Percentiles rank a stretch among this genome's conserved stretches.
phyloP scores from a whole-genome alignment of 2,797 vertebrate genomes.

The Arctocebus calabarensis region DNA sequence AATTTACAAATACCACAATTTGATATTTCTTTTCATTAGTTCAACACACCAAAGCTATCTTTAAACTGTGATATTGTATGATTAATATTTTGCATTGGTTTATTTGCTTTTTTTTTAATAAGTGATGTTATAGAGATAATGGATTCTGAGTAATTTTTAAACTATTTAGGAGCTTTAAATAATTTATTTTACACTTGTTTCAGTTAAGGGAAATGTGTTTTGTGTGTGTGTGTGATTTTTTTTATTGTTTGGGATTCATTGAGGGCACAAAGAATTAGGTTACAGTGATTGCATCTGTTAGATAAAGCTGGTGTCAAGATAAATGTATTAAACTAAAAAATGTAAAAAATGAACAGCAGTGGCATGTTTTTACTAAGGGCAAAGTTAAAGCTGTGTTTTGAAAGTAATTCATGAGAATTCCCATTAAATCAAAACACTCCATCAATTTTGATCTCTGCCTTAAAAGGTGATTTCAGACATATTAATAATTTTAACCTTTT shows the following conservation, averaged over 20 bases:
- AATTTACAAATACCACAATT: slow-evolving; percentile 28
- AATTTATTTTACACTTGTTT: slow-evolving; percentile 55
- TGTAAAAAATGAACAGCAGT: background rate
- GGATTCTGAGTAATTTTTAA: slow-evolving; percentile 38
- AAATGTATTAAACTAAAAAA: slow-evolving; percentile 53
- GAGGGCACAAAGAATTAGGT: too few relatives aligned
- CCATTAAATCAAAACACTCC: slow-evolving; percentile 53
- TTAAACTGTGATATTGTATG: slow-evolving; percentile 47
- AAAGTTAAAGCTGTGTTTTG: slow-evolving; percentile 41
- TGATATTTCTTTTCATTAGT: slow-evolving; percentile 64
- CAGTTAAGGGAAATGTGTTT: background rate
- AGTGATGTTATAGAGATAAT: slow-evolving; percentile 7
- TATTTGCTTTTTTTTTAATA: slow-evolving; percentile 45
- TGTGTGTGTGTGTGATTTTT: too few relatives aligned
- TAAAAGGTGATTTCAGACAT: slow-evolving; percentile 62
- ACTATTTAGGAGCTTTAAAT: slow-evolving; percentile 58
- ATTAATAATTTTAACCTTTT: slow-evolving; percentile 43
- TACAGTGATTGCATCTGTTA: too few relatives aligned
- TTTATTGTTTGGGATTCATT: too few relatives aligned
- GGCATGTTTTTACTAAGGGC: background rate
- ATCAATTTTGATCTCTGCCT: slow-evolving; percentile 47
- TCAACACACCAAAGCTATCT: slow-evolving; percentile 12
- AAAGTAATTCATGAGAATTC: slow-evolving; percentile 60
- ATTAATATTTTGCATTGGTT: slow-evolving; percentile 50
- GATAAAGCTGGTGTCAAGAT: slow-evolving; percentile 4